These are phyloP conservation scores for Potorous gilbertii DNA, from an alignment of 2,797 vertebrate species.

Conservation along the genomic window DNA sequence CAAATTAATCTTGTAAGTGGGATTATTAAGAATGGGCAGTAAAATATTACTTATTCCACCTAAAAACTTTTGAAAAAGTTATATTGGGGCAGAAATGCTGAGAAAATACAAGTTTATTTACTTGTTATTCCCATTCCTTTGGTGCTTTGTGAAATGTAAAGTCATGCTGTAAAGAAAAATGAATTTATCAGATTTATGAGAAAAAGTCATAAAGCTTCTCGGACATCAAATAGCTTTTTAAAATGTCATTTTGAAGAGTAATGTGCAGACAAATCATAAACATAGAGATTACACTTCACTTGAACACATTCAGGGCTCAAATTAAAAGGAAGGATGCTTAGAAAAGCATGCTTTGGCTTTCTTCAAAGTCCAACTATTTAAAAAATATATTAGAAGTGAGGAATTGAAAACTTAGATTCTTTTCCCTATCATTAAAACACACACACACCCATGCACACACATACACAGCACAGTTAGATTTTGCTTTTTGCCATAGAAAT, in stretches of 20 bases:
- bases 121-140: not conserved
- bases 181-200: not conserved
- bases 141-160: not conserved
- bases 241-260: slow-evolving; percentile 2
- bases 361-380: not conserved
- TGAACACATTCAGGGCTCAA: not conserved
- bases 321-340: not conserved
- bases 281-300: not conserved
- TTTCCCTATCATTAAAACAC: not conserved
- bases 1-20: not conserved
- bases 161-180: not conserved
- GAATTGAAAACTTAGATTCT: not conserved
- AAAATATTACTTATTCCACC: not conserved
- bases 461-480: not conserved
- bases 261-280: slow-evolving; percentile 12
- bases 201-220: not conserved
- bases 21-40: not conserved
- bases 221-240: not conserved
- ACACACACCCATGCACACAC: not conserved
- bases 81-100: not conserved
- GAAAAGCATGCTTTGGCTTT: not conserved
- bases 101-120: not conserved
- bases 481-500: not conserved
- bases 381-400: not conserved
- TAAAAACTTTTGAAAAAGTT: not conserved